phyloP scores from a whole-genome alignment of 2,797 vertebrate species.

The Lagorchestes hirsutus region DNA sequence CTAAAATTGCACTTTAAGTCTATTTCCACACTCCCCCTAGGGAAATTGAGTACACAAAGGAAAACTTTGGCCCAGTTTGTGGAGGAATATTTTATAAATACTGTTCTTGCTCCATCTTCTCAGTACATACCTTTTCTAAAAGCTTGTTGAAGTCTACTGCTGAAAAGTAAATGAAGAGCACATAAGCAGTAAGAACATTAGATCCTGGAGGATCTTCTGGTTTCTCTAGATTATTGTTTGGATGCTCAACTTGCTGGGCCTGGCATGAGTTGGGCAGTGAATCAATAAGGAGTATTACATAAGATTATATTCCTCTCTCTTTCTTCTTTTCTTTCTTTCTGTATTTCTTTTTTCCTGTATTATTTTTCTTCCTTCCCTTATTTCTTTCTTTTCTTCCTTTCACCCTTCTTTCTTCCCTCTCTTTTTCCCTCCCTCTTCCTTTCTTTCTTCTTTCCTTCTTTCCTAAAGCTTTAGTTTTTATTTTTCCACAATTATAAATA shows the following conservation, averaged over 20 bases:
- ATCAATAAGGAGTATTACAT: not conserved
- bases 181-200: not conserved
- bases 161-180: not conserved
- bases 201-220: not conserved
- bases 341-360: not conserved
- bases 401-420: not conserved
- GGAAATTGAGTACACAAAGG: not conserved
- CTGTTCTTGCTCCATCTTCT: not conserved
- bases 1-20: not conserved
- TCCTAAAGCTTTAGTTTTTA: slow-evolving; percentile 76
- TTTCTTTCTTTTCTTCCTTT: not conserved
- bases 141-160: not conserved
- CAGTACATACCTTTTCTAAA: not conserved
- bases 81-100: not conserved
- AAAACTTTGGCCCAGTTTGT: not conserved
- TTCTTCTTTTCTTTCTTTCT: too few relatives aligned
- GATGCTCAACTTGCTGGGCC: rapidly evolving
- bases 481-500: slow-evolving; percentile 79
- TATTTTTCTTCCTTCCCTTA: not conserved
- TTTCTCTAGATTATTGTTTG: not conserved
- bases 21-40: not conserved
- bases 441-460: not conserved
- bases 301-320: not conserved
- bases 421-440: rapidly evolving
- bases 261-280: not conserved